These are phyloP conservation scores for Ectemnius lituratus DNA, from an alignment of 2,888 invertebrate species.

Conservation along the genomic window DNA sequence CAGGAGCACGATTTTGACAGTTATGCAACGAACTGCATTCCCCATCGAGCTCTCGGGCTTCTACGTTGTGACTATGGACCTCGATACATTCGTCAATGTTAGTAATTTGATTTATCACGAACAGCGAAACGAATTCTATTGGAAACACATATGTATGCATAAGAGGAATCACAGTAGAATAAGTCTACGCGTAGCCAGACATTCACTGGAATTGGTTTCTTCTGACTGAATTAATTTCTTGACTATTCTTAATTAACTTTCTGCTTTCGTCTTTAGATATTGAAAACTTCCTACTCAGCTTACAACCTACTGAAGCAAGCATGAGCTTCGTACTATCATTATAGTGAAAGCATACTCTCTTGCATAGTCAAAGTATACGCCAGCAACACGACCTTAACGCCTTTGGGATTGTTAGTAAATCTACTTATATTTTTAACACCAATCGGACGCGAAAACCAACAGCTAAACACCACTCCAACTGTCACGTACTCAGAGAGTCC, in stretches of 20 bases:
- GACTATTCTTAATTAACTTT: neutral
- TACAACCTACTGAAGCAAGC: constrained; percentile 39
- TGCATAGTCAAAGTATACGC: neutral
- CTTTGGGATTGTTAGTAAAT: neutral
- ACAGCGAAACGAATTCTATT: too few species aligned
- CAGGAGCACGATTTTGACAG: constrained; percentile 44
- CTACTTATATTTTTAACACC: neutral
- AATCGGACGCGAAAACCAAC: neutral
- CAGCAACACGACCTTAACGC: neutral
- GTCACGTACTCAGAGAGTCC: too few species aligned
- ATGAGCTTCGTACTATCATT: neutral
- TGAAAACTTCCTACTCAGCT: constrained; percentile 46
- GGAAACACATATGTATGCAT: too few species aligned
- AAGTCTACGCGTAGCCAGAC: too few species aligned
- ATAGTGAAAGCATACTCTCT: too few species aligned
- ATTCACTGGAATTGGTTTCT: too few species aligned
- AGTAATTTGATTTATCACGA: constrained; percentile 23
- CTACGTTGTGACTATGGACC: constrained; percentile 49
- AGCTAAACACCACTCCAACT: neutral
- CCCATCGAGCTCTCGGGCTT: constrained; percentile 56
- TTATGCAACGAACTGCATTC: constrained; percentile 52
- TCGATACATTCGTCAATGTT: constrained; percentile 55
- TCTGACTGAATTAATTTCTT: neutral
- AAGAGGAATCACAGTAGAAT: too few species aligned
- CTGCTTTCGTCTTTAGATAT: constrained; percentile 32